Conservation (phyloP, 2,888 invertebrate genomes). For the Argynnis bischoffii region DNA sequence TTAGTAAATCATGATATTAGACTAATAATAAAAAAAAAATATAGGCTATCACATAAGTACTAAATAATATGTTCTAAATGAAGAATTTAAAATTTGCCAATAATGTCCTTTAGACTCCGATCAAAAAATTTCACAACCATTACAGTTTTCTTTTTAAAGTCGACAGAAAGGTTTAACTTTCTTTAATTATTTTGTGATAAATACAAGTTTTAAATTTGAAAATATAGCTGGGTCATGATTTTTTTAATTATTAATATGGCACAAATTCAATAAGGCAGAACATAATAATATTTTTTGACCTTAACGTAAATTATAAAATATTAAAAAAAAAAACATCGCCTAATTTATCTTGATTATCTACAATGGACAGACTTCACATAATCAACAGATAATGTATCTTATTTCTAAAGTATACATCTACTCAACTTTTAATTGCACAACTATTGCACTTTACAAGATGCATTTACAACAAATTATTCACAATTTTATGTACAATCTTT, state of each 20-base stretch:
- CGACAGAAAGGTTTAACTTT: constrained; percentile 13
- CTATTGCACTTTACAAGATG: constrained; percentile 81
- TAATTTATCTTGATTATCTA: constrained; percentile 54
- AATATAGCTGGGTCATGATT: no score
- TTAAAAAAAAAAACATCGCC: constrained; percentile 27
- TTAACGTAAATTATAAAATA: constrained; percentile 28
- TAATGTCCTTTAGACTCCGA: constrained; percentile 1
- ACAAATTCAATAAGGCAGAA: constrained; percentile 14
- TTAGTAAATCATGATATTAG: constrained; percentile 33
- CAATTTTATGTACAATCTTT: constrained; percentile 65
- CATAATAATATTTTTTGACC: constrained; percentile 1
- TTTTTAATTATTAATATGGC: not conserved
- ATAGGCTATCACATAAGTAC: constrained; percentile 25
- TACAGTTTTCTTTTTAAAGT: constrained; percentile 11
- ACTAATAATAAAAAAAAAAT: constrained; percentile 24
- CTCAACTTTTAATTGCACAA: constrained; percentile 79
- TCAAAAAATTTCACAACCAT: constrained; percentile 38
- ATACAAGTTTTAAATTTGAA: not conserved
- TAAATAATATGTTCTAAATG: constrained; percentile 19
- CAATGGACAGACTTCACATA: constrained; percentile 71
- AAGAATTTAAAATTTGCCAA: constrained; percentile 11
- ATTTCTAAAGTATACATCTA: constrained; percentile 72
- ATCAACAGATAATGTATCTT: constrained; percentile 66
- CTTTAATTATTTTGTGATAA: not conserved
- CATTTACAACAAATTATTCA: constrained; percentile 81